phyloP scores from a whole-genome alignment of 2,797 vertebrate genomes.

The Euphonia xanthogaster region DNA sequence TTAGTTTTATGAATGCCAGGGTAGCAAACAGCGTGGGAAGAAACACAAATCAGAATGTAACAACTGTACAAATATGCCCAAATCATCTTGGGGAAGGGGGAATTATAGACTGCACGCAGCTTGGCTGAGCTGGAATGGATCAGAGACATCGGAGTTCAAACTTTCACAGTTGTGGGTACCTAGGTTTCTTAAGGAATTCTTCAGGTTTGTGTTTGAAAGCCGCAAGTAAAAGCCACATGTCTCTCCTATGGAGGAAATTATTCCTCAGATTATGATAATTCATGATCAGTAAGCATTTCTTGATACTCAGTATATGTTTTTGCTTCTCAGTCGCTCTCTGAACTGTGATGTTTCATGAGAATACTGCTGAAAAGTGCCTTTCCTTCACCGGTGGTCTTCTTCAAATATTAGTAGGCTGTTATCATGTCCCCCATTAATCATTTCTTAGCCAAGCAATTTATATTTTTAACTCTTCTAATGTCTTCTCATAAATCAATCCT shows the following conservation, averaged over 20 bases:
- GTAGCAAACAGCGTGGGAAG: not conserved
- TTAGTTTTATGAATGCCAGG: not conserved
- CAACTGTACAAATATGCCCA: not conserved
- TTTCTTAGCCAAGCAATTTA: slow-evolving; percentile 26
- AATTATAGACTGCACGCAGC: not conserved
- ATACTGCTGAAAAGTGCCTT: not conserved
- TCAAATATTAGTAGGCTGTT: slow-evolving; percentile 30
- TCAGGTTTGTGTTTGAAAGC: not conserved
- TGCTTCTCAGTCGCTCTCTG: not conserved
- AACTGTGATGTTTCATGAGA: not conserved
- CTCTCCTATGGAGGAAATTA: not conserved
- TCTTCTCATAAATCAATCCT: slow-evolving; percentile 22
- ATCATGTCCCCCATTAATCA: slow-evolving; percentile 2
- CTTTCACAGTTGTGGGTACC: not conserved
- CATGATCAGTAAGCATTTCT: not conserved
- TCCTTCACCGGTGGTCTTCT: not conserved
- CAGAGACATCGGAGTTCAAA: not conserved
- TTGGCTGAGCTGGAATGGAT: not conserved
- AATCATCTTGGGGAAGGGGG: not conserved
- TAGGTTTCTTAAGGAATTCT: not conserved
- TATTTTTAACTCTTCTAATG: slow-evolving; percentile 35
- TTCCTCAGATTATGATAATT: not conserved
- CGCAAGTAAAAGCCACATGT: not conserved
- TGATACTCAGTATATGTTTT: not conserved
- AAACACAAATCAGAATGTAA: not conserved